Percentiles rank a stretch among this genome's conserved stretches.
These are phyloP conservation scores for Lerema accius DNA, from an alignment of 1,140 invertebrate species.

Conservation along the genomic window DNA sequence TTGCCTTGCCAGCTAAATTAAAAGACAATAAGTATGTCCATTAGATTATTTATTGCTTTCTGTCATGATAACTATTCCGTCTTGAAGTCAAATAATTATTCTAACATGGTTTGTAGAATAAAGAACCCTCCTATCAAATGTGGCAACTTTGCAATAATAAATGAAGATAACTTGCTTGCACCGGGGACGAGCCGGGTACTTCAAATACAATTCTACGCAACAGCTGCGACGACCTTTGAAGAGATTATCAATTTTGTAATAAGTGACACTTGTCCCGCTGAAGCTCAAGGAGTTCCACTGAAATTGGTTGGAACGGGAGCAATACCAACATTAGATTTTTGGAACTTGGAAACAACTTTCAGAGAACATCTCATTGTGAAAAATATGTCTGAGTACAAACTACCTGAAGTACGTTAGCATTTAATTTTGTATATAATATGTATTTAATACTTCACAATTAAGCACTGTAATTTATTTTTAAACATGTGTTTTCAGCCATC, in stretches of 20 bases:
- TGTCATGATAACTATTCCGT: not conserved
- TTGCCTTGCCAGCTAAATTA: constrained; percentile 46
- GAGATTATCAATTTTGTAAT: constrained; percentile 75
- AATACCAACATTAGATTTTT: constrained; percentile 72
- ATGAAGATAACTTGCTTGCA: constrained; percentile 70
- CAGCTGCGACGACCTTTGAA: constrained; percentile 60
- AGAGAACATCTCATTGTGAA: constrained; percentile 75
- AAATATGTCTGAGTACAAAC: constrained; percentile 65
- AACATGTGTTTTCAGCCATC: constrained; percentile 69
- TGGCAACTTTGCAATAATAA: constrained; percentile 71
- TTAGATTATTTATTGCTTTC: not conserved
- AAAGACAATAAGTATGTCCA: constrained; percentile 66
- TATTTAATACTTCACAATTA: not conserved
- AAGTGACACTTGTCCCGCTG: constrained; percentile 73
- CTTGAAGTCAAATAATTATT: constrained; percentile 13
- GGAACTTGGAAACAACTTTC: constrained; percentile 76
- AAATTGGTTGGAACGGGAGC: constrained; percentile 72
- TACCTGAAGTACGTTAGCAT: constrained; percentile 55
- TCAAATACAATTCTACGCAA: constrained; percentile 70
- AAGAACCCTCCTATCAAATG: constrained; percentile 70
- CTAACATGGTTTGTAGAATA: constrained; percentile 48
- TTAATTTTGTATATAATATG: not conserved
- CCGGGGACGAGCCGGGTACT: constrained; percentile 67
- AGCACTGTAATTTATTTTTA: no score
- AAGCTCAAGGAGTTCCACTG: constrained; percentile 72